Conservation (phyloP, 2,888 invertebrate genomes). For the Exocentrus adspersus region DNA sequence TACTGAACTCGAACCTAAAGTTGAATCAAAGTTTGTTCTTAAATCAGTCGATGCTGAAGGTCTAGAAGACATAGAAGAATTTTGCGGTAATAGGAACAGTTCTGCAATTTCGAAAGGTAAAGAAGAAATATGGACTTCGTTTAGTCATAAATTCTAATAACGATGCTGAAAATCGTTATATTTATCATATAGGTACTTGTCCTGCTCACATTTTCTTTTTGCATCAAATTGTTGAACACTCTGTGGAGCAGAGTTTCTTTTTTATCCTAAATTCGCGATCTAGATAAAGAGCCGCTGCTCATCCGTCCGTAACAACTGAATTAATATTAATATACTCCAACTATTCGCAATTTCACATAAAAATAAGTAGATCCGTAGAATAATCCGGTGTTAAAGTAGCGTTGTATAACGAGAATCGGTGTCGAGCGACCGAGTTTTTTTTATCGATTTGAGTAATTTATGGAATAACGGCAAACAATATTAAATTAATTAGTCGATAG, state of each 20-base stretch:
- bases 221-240: not conserved
- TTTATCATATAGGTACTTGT: not conserved
- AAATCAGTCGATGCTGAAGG: too few species aligned
- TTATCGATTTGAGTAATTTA: not conserved
- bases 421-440: slow-evolving; percentile 5
- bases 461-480: not conserved
- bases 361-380: not conserved
- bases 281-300: slow-evolving; percentile 8
- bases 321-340: slow-evolving; percentile 2
- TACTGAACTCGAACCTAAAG: too few species aligned
- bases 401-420: not conserved
- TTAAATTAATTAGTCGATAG: not conserved
- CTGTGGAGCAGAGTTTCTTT: slow-evolving; percentile 1
- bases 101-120: too few species aligned
- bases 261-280: slow-evolving; percentile 9
- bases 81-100: too few species aligned
- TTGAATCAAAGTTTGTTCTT: too few species aligned
- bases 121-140: not conserved
- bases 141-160: not conserved
- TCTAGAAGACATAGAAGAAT: too few species aligned
- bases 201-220: not conserved
- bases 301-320: slow-evolving; percentile 10
- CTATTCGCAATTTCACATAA: slow-evolving; percentile 3
- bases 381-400: slow-evolving; percentile 3
- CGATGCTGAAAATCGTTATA: not conserved